Base-by-base conservation (phyloP, 2,113 vertebrate genomes). In the Oostethus manadensis region DNA sequence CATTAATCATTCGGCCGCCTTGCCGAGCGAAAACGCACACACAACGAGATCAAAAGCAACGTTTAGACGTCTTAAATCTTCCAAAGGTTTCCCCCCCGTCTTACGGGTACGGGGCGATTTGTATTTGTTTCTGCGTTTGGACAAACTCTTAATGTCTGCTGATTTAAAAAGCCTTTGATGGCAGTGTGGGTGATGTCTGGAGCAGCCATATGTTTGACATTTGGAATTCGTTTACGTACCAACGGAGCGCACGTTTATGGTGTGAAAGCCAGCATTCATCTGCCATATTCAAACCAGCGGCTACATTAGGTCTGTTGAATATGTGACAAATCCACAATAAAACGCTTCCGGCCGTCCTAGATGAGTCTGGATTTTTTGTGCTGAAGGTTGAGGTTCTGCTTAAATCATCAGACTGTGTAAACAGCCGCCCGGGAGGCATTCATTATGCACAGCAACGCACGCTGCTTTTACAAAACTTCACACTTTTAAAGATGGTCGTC, bases 351-450 rank as follows among this genome's bases (percentile, higher is more conserved):
- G 38, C 38, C 38, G 38, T 42, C 38, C 38, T 42, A 42, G 38
- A 68, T 1, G 23, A 57, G 58, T 22, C 33, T 7, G 38, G 38
- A 42, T 56, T 22, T 33, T 60, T 44, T 44, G 15, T 80, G 71
- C 78, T 81, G 73, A 81, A 60, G 26, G 71, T 82, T 44, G 47
- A 62, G 44, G 62, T 76, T 75, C 70, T 65, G 76, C 71, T 73
- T 50, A 60, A 58, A 70, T 61, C 60, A 72, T 69, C 45, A 67
- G 67, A 66, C 76, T 78, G 64, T 21, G 77, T 81, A 80, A 83
- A 84, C 78, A 83, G 63, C 60, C 62, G 66, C 73, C 75, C 70
- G 73, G 40, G 63, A 66, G 73, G 42, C 56, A 77, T 80, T 84
- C 75, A 84, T 84, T 74, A 80, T 42, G 68, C 66, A 42, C 11